Conservation (phyloP, 2,113 vertebrate genomes). For the Protobothrops flavoviridis region DNA sequence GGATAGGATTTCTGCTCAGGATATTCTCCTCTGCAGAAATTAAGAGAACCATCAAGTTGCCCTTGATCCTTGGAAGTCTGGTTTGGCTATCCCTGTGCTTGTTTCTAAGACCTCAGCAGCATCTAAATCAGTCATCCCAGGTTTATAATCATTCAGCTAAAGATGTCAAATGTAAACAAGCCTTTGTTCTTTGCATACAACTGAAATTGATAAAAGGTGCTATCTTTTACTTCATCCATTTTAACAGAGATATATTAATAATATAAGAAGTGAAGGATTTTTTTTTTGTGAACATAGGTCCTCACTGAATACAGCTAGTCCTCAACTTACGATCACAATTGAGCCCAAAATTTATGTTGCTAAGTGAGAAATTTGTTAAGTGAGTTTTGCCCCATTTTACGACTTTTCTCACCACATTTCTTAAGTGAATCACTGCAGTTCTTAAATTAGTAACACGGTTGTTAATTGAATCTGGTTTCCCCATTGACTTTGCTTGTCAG, state of each 20-base stretch:
- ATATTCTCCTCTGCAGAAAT: not conserved
- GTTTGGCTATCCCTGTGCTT: not conserved
- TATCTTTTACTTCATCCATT: not conserved
- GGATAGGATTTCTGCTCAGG: not conserved
- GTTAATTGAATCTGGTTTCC: too few species aligned
- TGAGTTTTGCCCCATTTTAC: too few species aligned
- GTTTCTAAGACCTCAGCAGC: not conserved
- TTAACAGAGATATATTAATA: not conserved
- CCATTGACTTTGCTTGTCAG: too few species aligned
- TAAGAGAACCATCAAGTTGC: not conserved
- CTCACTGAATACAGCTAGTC: not conserved
- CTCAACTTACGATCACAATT: too few species aligned
- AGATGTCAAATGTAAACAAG: not conserved
- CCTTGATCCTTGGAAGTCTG: not conserved
- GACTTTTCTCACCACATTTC: too few species aligned
- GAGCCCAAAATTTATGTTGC: too few species aligned
- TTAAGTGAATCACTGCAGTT: too few species aligned
- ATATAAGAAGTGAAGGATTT: not conserved
- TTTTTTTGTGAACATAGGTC: not conserved
- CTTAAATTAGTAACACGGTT: too few species aligned
- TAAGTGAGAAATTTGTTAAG: too few species aligned
- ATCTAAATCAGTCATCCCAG: not conserved
- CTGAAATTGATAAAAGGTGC: not conserved
- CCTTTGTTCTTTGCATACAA: not conserved
- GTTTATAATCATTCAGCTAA: not conserved